phyloP scores from a whole-genome alignment of 2,797 vertebrate genomes.

The Enteromius trimaculatus region DNA sequence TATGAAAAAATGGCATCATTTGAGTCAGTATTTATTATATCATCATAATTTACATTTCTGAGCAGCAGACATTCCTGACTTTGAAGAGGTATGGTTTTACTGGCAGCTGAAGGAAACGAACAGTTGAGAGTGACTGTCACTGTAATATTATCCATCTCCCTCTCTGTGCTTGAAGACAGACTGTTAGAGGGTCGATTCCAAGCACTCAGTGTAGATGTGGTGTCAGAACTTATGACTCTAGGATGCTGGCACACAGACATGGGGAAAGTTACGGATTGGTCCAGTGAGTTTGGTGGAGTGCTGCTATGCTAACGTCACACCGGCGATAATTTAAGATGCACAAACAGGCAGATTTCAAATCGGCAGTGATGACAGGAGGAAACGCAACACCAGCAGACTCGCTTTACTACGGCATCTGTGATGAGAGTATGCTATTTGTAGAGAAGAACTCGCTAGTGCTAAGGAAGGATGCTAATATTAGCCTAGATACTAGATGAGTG shows the following conservation, averaged over 20 bases:
- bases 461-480: conserved; percentile 47
- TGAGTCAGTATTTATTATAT: not conserved
- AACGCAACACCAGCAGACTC: conserved; percentile 63
- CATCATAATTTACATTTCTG: not conserved
- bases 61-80: not conserved
- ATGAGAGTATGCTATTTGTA: conserved; percentile 63
- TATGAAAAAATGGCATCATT: not conserved
- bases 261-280: conserved; percentile 12
- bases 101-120: conserved; percentile 3
- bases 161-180: conserved; percentile 24
- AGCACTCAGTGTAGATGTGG: not conserved
- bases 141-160: conserved; percentile 32
- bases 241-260: conserved; percentile 29
- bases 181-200: not conserved
- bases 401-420: conserved; percentile 63
- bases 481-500: not conserved
- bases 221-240: conserved; percentile 48
- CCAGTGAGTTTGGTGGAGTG: conserved; percentile 22
- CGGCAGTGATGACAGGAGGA: conserved; percentile 68
- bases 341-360: conserved; percentile 58
- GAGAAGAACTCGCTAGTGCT: conserved; percentile 48
- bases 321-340: conserved; percentile 63
- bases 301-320: conserved; percentile 37
- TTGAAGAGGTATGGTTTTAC: conserved; percentile 14
- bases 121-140: not conserved